phyloP scores from a whole-genome alignment of 2,113 vertebrate genomes.

The Paradoxurus hermaphroditus region DNA sequence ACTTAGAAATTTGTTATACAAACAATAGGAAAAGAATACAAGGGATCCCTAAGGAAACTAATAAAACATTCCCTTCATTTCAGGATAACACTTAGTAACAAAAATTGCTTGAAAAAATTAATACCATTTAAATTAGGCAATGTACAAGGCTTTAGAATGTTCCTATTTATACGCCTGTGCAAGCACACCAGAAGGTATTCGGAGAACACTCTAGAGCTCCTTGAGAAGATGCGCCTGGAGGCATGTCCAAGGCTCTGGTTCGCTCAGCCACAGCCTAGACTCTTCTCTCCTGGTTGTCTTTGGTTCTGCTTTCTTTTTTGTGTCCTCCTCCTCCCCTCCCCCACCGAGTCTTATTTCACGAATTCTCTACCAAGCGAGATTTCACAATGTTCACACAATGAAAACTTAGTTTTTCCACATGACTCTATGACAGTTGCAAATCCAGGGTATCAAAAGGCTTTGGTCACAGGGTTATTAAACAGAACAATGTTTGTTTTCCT shows the following conservation, averaged over 20 bases:
- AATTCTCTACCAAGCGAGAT: not conserved
- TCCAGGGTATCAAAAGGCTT: not conserved
- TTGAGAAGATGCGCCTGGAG: not conserved
- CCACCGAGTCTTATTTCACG: not conserved
- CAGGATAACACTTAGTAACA: conserved; percentile 56
- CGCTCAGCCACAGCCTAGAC: rapidly evolving
- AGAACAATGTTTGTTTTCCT: not conserved
- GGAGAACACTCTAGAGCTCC: not conserved
- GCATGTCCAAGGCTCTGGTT: not conserved
- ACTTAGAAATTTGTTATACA: conserved; percentile 4
- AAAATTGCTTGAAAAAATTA: conserved; percentile 56
- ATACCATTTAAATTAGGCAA: conserved; percentile 40
- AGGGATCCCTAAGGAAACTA: conserved; percentile 6
- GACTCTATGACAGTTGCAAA: not conserved
- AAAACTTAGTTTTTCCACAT: not conserved
- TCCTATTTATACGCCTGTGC: not conserved
- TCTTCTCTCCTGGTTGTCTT: not conserved
- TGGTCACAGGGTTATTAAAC: not conserved
- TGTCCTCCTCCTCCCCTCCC: rapidly evolving
- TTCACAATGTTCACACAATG: not conserved
- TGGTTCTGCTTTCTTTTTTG: not conserved
- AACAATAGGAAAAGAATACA: conserved; percentile 21
- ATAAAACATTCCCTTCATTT: conserved; percentile 26
- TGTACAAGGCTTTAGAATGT: not conserved
- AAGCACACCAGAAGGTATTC: not conserved